Evolutionary conservation across 2,888 invertebrate genomes (phyloP), one percentile per base, ranked within the genome.

Genomic region (Drosophila gaucha): DNA sequence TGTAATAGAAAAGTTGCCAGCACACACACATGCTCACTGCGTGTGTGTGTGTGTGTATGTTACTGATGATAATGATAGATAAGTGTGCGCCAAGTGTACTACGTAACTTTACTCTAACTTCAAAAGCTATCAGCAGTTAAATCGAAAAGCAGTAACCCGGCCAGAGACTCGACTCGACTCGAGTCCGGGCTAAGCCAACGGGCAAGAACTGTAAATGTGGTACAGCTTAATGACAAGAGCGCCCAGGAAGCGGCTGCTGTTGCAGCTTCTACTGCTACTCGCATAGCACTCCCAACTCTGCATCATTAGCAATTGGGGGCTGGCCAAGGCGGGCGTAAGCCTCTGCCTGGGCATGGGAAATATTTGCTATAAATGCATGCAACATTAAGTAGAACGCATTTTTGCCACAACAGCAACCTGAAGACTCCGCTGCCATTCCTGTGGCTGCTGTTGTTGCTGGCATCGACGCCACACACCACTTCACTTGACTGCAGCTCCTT

Each of bases 281-380:
- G 51, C 36, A 22, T 26, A 41, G 41, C 41, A 41, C 24, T 18
- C 3, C 28, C 46, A 44, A 36, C 41, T 49, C 46, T 68, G 72
- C 82, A 82, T 82, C 82, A 82, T 82, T 82, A 82, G 85, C 83
- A 83, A 78, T 83, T 72, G 75, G 74, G 80, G 83, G 86, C 77
- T 66, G 82, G 68, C 52, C 35, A 64, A 66, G 71, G 75, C 79
- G 66, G 65, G 63, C 65, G 62, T 41, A 24, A 9, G 41, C 41
- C 24, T 26, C 24, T 26, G 75, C 57, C 49, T 41, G 47, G 49
- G 69, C 83, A 78, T 86, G 86, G 74, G 86, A 86, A 84, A 80
- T 84, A 84, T 86, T 84, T 84, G 83, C 84, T 78, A 86, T 84
- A 86, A 86, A 80, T 86, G 80, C 86, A 86, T 86, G 80, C 84